phyloP scores from a whole-genome alignment of 2,888 invertebrate species.

The Eupithecia abbreviata region DNA sequence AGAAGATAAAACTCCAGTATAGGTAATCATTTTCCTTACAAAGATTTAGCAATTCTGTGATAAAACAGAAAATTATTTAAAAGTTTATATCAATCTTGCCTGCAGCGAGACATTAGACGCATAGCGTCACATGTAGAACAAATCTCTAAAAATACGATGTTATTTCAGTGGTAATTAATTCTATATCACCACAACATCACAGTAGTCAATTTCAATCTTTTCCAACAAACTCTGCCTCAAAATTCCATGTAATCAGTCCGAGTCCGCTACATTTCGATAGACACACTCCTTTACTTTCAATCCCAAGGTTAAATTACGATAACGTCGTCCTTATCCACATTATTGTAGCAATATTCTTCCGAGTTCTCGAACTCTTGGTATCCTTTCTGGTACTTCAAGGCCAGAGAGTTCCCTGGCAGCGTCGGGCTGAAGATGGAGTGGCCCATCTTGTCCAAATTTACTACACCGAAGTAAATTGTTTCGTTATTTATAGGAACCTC shows the following conservation, averaged over 20 bases:
- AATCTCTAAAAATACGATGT: background rate
- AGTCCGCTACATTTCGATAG: constrained; percentile 6
- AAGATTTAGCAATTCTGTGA: background rate
- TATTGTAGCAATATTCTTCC: constrained; percentile 56
- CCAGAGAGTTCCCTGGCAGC: constrained; percentile 67
- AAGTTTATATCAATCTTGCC: background rate
- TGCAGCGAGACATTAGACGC: background rate
- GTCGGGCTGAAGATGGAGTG: constrained; percentile 65
- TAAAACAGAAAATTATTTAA: background rate
- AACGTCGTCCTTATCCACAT: constrained; percentile 58
- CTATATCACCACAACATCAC: background rate
- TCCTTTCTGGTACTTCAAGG: constrained; percentile 75
- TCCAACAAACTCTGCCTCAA: background rate
- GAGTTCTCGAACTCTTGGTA: constrained; percentile 56
- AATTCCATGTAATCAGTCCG: background rate
- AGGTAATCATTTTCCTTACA: too few species aligned
- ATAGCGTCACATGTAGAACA: background rate
- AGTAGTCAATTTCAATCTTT: background rate
- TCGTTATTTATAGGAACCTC: constrained; percentile 49
- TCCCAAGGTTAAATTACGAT: constrained; percentile 56
- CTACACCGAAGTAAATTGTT: constrained; percentile 70
- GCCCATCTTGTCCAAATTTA: constrained; percentile 64
- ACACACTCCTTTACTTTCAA: constrained; percentile 18
- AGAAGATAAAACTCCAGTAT: background rate
- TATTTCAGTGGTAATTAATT: background rate